phyloP scores from a whole-genome alignment of 1,140 invertebrate genomes.

The Trissolcus basalis region DNA sequence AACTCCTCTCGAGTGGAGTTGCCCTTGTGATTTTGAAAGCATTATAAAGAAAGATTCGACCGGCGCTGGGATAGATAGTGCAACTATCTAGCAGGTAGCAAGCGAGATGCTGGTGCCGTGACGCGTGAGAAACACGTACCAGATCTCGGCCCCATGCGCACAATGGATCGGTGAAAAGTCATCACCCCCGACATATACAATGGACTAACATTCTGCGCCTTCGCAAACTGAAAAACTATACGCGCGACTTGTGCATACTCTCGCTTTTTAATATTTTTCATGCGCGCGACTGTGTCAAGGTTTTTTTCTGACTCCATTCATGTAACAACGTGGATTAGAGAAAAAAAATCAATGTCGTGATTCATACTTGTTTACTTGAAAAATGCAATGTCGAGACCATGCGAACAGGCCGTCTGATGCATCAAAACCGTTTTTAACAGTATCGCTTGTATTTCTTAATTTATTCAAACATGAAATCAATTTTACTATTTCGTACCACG shows the following conservation, averaged over 20 bases:
- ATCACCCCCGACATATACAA: constrained; percentile 21
- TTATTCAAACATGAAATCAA: no score
- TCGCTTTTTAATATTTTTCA: constrained; percentile 40
- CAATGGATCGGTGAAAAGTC: constrained; percentile 35
- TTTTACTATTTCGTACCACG: no score
- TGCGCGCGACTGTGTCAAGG: constrained; percentile 41
- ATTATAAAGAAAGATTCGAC: constrained; percentile 27
- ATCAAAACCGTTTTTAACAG: not conserved
- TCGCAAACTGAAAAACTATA: constrained; percentile 10
- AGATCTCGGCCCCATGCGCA: constrained; percentile 1
- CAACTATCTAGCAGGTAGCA: constrained; percentile 18
- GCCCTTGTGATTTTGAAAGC: constrained; percentile 33
- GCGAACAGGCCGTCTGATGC: not conserved
- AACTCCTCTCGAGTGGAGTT: constrained; percentile 19
- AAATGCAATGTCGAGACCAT: not conserved
- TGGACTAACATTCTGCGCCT: not conserved
- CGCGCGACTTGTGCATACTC: constrained; percentile 11
- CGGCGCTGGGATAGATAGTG: constrained; percentile 11
- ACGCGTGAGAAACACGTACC: constrained; percentile 24
- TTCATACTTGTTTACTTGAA: constrained; percentile 24
- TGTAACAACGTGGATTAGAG: constrained; percentile 14
- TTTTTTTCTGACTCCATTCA: constrained; percentile 27
- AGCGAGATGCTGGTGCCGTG: constrained; percentile 22
- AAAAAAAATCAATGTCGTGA: constrained; percentile 47
- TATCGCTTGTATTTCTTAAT: no score